Evolutionary conservation across 2,888 invertebrate genomes (phyloP).

Genomic region (Scaptomyza caliginosa): DNA sequence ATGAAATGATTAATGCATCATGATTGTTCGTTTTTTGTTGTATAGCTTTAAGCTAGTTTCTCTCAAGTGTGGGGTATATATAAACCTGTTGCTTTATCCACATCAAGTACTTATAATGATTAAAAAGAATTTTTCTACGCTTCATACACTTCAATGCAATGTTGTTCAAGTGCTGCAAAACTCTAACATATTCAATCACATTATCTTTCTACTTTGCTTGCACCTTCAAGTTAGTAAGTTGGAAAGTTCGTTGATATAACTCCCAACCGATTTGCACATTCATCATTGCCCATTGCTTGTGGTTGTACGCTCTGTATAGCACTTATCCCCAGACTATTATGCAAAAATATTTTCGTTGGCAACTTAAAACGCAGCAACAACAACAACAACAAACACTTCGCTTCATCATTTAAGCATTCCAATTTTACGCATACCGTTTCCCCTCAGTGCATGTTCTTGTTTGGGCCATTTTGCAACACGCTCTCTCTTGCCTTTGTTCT

Average conservation of each 20-base stretch:
- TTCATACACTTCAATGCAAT: background rate
- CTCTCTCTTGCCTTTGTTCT: background rate
- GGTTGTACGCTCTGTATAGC: conserved; percentile 9
- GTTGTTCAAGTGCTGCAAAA: conserved; percentile 3
- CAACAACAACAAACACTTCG: conserved; percentile 27
- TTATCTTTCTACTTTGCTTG: background rate
- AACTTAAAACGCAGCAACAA: conserved; percentile 48
- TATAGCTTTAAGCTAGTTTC: too few species aligned
- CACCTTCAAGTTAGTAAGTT: background rate
- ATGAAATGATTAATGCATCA: too few species aligned
- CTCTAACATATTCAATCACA: background rate
- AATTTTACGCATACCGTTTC: conserved; percentile 53
- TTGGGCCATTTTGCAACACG: conserved; percentile 62
- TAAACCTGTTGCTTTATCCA: too few species aligned
- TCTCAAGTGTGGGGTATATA: too few species aligned
- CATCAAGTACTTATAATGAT: too few species aligned
- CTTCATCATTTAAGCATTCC: conserved; percentile 73
- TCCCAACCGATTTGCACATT: conserved; percentile 43
- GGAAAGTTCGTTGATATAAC: conserved; percentile 2
- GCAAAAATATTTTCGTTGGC: conserved; percentile 36
- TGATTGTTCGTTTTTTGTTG: too few species aligned
- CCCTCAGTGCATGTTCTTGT: conserved; percentile 5
- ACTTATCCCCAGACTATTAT: conserved; percentile 42
- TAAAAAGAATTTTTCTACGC: too few species aligned
- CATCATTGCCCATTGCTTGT: conserved; percentile 49